Evolutionary conservation across 2,797 vertebrate species (phyloP), one percentile per base, ranked within the genome.

Genomic region (Tenualosa ilisha): DNA sequence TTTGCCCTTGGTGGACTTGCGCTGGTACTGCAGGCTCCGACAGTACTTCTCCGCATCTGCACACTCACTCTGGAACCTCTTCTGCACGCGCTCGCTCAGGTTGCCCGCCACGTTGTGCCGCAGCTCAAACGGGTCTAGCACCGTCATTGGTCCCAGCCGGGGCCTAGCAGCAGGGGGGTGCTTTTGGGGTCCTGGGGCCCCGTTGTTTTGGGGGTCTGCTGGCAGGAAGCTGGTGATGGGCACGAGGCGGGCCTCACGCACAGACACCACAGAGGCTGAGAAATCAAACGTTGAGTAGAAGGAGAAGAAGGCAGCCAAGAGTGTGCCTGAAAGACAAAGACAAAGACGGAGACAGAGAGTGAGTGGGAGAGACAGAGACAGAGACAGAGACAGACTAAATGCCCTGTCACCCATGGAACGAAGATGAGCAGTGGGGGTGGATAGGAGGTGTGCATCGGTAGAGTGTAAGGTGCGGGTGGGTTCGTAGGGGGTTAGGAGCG

Each of bases 61-160:
- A 82, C 97, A 98, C 88, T 97, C 96, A 61, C 82, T 92, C 86
- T 91, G 93, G 11, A 99, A 96, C 22, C 89, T 93, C 54, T 90
- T 91, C 0, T 94, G 96, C 0, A 95, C 93, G n/a, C 96, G 96
- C 17, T 96, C 93, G 0, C 92, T 96, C 87, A 98, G 92, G 13
- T 98, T 99, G 43, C 96, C 97, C 0, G 97, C 96, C 2, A 98
- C 97, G 0, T 99, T 99, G 93, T 99, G 98, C 87, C 93, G 95
- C 24, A 97, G 93, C 89, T 99, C 97, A 24, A 99, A 98, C 0
- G 98, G 98, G 88, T 99, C 98, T 88, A 98, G 93, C 37, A 99
- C 91, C 86, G 96, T 98, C 65, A 98, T 82, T 13, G 96, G 93
- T 0, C 96, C 96, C 4, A 97, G 84, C 85, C 89, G 95, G 24